Evolutionary conservation across 2,888 invertebrate genomes (phyloP).

Genomic region (Chelonus formosanus): DNA sequence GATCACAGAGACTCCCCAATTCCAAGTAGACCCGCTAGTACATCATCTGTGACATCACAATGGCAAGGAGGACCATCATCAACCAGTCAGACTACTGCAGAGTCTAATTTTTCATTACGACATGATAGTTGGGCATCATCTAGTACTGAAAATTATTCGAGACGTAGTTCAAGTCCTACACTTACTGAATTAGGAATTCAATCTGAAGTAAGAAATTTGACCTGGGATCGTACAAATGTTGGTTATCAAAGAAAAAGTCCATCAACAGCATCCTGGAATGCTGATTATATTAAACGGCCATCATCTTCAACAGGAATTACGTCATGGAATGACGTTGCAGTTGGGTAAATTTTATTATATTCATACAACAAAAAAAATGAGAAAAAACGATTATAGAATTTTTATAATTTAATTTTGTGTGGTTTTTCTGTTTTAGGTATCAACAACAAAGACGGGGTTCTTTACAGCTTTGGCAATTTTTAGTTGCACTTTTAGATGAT

Average conservation of each 20-base stretch:
- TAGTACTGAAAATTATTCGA: slow-evolving; percentile 44
- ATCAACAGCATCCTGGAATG: slow-evolving; percentile 52
- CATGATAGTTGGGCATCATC: slow-evolving; percentile 50
- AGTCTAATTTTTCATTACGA: slow-evolving; percentile 43
- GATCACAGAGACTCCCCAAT: slow-evolving; percentile 51
- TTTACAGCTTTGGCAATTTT: slow-evolving; percentile 93
- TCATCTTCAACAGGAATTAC: slow-evolving; percentile 47
- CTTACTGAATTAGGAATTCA: slow-evolving; percentile 58
- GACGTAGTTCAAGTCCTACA: slow-evolving; percentile 54
- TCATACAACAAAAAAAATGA: too few relatives aligned
- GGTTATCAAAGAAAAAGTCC: slow-evolving; percentile 54
- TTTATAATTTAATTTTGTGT: too few relatives aligned
- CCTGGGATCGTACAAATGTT: slow-evolving; percentile 55
- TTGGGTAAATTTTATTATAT: slow-evolving; percentile 41
- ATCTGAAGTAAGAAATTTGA: slow-evolving; percentile 48
- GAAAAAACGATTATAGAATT: too few relatives aligned
- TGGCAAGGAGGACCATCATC: slow-evolving; percentile 44
- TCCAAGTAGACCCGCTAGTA: slow-evolving; percentile 52
- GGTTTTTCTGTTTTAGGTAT: slow-evolving; percentile 30
- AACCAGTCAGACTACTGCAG: slow-evolving; percentile 38
- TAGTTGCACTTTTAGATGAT: slow-evolving; percentile 82
- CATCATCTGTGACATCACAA: slow-evolving; percentile 51
- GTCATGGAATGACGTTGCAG: slow-evolving; percentile 55
- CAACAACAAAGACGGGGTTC: slow-evolving; percentile 79
- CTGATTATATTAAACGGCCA: slow-evolving; percentile 53